Evolutionary conservation across 1,140 invertebrate species (phyloP), one percentile per base, ranked within the genome.

Genomic region (Megalonaias nervosa): DNA sequence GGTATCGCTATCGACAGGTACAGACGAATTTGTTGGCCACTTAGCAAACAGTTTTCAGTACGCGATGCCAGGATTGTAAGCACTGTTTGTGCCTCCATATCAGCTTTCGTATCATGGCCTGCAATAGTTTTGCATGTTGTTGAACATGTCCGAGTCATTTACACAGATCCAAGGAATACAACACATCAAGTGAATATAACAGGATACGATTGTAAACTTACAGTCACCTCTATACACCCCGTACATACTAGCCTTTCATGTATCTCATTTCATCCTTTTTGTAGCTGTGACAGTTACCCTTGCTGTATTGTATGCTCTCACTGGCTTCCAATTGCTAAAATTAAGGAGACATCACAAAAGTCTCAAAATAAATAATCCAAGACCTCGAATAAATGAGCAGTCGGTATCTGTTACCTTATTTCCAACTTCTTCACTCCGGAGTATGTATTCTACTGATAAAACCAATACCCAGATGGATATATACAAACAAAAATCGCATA

Each of bases 1-100:
- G 62, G 75, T 9, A 82, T 86, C 62, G 81, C 83, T 16, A 31
- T 81, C 26, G 85, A 86, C 58, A 68, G 85, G 15, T 81, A 76
- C 69, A 77, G 80, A 48, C 58, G 80, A 48, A 74, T 86, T 17
- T 84, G 83, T 48, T 67, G 65, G 48, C 85, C 85, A 1, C 68
- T 84, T 48, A 48, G 65, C 6, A 69, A 67, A 59, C 84, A 85
- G 68, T 76, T 85, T 60, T 67, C 75, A 48, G 66, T 69, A 5
- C 57, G 62, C 55, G 59, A 79, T 16, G 82, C 67, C 4, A 77
- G 67, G 61, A 23, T 61, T 2, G 21, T 72, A 9, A 72, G 75
- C 56, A 31, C 67, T 0, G 0, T 26, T 19, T 60, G 57, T 14
- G 70, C 56, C 16, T 23, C 67, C 26, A 6, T 66, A 1, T 67